Base-by-base conservation (phyloP, 2,888 invertebrate species). In the Rotaria socialis region DNA sequence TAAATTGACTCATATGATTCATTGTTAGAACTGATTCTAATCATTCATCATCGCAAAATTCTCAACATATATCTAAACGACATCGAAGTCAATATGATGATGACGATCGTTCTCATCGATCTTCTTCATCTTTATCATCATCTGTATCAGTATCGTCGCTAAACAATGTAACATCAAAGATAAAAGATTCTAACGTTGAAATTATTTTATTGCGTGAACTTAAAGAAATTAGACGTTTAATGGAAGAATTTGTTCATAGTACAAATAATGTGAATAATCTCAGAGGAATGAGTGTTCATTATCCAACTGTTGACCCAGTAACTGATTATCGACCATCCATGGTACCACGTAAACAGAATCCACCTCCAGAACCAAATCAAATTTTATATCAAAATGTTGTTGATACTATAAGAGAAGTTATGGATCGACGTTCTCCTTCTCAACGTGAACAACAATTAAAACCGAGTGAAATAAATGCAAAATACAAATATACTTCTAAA, bases 401-500 rank as follows among this genome's bases (percentile, higher is more conserved):
- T n/a, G 47, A 80, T 47, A n/a, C 47, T n/a, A n/a, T 80, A 22
- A 24, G 47, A 47, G 80, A 80, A 4, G 80, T 47, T 80, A 2
- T 80, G 10, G 47, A 47, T n/a, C 24, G 47, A 47, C 80, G 80
- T 47, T 24, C 24, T 8, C 47, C 80, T 8, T 80, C 80, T 80
- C 43, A 80, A 80, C 80, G n/a, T 47, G 80, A 80, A 19, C 80
- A 47, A 80, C 80, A 47, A 43, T 19, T 80, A 14, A 80, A 80
- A 47, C 80, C 80, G n/a, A 80, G 80, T 47, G 80, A 80, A 8
- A 80, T 80, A 8, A 47, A 43, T 47, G 24, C 80, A 24, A 47
- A 24, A n/a, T 24, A 47, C 11, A 43, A 47, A 80, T 10, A 47
- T 43, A 5, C 14, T 19, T 80, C 47, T 80, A 80, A 19, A 47